These are phyloP conservation scores for Holothuria glaberrima DNA, from an alignment of 35 echinoderm and acorn worm genomes.

Conservation along the genomic window DNA sequence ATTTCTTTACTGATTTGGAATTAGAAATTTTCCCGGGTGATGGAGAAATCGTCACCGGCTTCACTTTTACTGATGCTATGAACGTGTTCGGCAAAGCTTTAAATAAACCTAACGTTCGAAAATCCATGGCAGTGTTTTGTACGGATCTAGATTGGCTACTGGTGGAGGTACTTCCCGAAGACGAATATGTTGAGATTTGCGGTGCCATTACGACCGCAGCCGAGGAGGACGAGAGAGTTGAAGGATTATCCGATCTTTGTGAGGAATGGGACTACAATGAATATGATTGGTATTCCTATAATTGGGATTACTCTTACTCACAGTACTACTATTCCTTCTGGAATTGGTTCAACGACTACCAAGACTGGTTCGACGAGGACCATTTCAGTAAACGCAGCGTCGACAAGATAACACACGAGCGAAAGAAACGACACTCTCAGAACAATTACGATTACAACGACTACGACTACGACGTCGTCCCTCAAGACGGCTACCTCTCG, in stretches of 20 bases:
- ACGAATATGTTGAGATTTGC: neutral
- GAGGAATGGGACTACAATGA: neutral
- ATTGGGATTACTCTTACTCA: neutral
- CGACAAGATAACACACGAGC: neutral
- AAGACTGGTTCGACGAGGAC: neutral
- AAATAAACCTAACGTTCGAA: slow-evolving; percentile 1
- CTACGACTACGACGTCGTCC: neutral
- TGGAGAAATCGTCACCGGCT: slow-evolving; percentile 42
- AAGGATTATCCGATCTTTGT: slow-evolving; percentile 16
- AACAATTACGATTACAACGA: neutral
- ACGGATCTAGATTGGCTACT: slow-evolving; percentile 6
- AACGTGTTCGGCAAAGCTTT: slow-evolving; percentile 41
- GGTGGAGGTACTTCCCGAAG: neutral
- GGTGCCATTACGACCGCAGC: neutral
- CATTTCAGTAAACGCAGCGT: slow-evolving; percentile 24
- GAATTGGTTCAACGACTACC: neutral
- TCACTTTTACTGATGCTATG: slow-evolving; percentile 39
- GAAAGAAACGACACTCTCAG: neutral
- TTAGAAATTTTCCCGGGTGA: slow-evolving; percentile 9
- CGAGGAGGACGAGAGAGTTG: neutral
- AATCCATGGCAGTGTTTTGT: slow-evolving; percentile 37
- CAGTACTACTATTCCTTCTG: neutral
- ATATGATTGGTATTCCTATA: neutral
- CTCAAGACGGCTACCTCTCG: neutral
- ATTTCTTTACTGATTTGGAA: neutral